Base-by-base conservation (phyloP, 2,888 invertebrate species). In the Spodoptera picta region DNA sequence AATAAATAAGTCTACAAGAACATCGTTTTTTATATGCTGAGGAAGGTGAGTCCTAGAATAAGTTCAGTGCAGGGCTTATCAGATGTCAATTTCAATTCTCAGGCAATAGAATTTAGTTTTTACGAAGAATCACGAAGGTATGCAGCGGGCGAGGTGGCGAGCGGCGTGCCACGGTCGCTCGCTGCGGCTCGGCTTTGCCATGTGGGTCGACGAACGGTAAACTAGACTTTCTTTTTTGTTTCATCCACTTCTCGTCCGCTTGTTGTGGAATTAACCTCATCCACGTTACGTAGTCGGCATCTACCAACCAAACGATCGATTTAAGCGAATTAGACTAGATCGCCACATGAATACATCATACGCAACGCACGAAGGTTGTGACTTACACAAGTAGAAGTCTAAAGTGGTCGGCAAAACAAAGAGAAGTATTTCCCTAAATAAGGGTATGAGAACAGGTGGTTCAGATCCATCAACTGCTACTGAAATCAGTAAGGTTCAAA, bases 131-230 rank as follows among this genome's bases (percentile, higher is more conserved):
- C 89, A 89, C 88, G 89, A 89, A 81, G 63, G 60, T 49, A 52
- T 47, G 76, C 59, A 59, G 73, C 42, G 42, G 63, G 48, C 46
- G 69, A 69, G 44, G 24, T 36, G 56, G 57, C 53, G 78, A 59
- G 69, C 81, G 62, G 62, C 68, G 73, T 69, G 70, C 64, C 71
- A 63, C 66, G 69, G 70, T 69, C 74, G 61, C 61, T 53, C 69
- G 60, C 60, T 61, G 68, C 71, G 46, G 60, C 65, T 50, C 60
- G 55, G 49, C 64, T 31, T 51, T 52, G 55, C 82, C 90, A 90
- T 92, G 88, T 92, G 89, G 93, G 93, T 92, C 93, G 90, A 80
- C 84, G 88, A 92, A 93, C 93, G 93, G 93, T 90, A 90, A 68
- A 81, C 77, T 75, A 75, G 85, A 91, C 92, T 92, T 93, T 92